These are phyloP conservation scores for Acanthopleura granulata DNA, from an alignment of 2,888 invertebrate genomes.

Conservation along the genomic window DNA sequence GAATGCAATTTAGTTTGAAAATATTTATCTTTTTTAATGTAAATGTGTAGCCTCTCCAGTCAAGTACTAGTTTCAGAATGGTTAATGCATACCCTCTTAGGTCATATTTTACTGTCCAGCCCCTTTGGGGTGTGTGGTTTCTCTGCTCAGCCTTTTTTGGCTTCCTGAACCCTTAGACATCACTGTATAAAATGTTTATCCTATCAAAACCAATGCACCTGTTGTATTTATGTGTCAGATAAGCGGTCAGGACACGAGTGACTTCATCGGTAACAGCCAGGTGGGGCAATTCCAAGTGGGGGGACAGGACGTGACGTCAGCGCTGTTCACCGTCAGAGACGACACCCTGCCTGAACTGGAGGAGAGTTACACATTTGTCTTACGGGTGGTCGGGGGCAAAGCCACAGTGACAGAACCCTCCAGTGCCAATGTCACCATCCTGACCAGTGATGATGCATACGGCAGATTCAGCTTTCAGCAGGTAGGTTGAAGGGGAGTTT, in stretches of 20 bases:
- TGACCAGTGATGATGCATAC: conserved; percentile 66
- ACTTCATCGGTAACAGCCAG: conserved; percentile 62
- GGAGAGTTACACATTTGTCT: conserved; percentile 51
- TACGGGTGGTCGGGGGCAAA: conserved; percentile 40
- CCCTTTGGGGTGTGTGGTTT: background rate
- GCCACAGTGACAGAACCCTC: conserved; percentile 40
- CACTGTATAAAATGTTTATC: too few relatives aligned
- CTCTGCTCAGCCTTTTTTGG: background rate
- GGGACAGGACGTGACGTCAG: conserved; percentile 34
- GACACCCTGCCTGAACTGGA: conserved; percentile 60
- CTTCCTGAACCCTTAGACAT: too few relatives aligned
- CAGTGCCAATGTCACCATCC: conserved; percentile 50
- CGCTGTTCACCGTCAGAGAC: conserved; percentile 58
- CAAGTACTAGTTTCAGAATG: too few relatives aligned
- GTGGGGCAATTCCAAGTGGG: conserved; percentile 53
- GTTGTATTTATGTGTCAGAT: background rate
- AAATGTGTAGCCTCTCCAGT: too few relatives aligned
- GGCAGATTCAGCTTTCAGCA: conserved; percentile 60
- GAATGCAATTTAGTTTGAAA: too few relatives aligned
- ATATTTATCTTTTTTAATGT: too few relatives aligned
- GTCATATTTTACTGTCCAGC: too few relatives aligned
- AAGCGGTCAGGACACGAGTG: conserved; percentile 35
- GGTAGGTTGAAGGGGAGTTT: conserved; percentile 35
- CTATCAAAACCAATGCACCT: too few relatives aligned
- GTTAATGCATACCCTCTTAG: too few relatives aligned